A percentile compares a stretch with the other conserved stretches of the same genome.
phyloP scores from a whole-genome alignment of 2,888 invertebrate genomes.

The Eupeodes latifasciatus region DNA sequence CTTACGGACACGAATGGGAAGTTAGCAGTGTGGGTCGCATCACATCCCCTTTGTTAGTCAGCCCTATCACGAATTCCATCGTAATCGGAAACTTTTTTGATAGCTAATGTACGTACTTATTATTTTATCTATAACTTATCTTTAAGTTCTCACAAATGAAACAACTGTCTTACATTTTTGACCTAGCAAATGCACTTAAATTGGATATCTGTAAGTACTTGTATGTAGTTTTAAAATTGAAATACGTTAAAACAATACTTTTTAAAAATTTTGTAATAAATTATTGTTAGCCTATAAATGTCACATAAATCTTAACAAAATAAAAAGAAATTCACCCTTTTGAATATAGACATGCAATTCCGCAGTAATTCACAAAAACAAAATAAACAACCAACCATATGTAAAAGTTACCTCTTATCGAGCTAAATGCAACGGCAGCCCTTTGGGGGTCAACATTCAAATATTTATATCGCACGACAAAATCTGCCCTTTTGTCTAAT shows the following conservation, averaged over 20 bases:
- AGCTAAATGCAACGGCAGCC: conserved; percentile 19
- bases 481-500: conserved; percentile 69
- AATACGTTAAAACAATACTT: not conserved
- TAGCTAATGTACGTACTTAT: too few relatives aligned
- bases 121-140: too few relatives aligned
- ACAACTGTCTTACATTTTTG: too few relatives aligned
- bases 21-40: too few relatives aligned
- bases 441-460: conserved; percentile 56
- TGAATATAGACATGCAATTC: conserved; percentile 37
- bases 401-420: conserved; percentile 18
- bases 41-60: too few relatives aligned
- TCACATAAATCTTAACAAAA: conserved; percentile 47
- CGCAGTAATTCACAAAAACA: conserved; percentile 18
- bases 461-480: conserved; percentile 70
- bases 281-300: conserved; percentile 46
- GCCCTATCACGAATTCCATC: too few relatives aligned
- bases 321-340: conserved; percentile 38
- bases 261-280: conserved; percentile 3
- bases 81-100: too few relatives aligned
- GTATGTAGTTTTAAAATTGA: not conserved
- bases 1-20: too few relatives aligned
- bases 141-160: too few relatives aligned
- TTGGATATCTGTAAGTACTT: too few relatives aligned
- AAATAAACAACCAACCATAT: not conserved
- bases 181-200: too few relatives aligned